phyloP scores from a whole-genome alignment of 1,140 invertebrate species.

The Saccostrea cuccullata region DNA sequence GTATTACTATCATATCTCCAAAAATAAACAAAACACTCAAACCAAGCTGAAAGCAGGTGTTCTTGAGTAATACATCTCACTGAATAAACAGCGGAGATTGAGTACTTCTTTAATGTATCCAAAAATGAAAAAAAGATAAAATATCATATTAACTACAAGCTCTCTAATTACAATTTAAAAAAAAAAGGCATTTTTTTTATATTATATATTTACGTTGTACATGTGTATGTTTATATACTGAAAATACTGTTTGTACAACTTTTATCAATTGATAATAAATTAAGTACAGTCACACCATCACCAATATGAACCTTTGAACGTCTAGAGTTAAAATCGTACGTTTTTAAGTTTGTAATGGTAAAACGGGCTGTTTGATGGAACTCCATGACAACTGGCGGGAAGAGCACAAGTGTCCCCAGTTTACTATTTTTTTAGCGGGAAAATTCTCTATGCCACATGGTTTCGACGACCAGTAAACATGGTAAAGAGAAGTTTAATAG shows the following conservation, averaged over 20 bases:
- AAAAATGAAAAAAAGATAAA: too few relatives aligned
- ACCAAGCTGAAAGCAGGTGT: neutral
- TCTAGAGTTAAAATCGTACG: conserved; percentile 21
- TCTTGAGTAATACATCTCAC: neutral
- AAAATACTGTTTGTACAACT: neutral
- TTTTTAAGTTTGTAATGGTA: neutral
- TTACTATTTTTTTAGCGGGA: too few relatives aligned
- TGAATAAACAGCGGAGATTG: neutral
- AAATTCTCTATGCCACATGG: too few relatives aligned
- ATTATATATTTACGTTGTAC: neutral
- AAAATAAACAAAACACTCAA: neutral
- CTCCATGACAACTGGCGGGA: conserved; percentile 7
- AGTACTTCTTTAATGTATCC: neutral
- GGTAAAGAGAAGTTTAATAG: too few relatives aligned
- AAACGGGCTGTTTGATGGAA: neutral
- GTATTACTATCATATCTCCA: neutral
- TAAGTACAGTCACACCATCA: neutral
- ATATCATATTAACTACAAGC: too few relatives aligned
- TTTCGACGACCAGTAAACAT: too few relatives aligned
- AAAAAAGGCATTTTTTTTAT: neutral
- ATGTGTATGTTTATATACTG: neutral
- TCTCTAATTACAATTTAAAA: neutral
- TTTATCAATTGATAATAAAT: conserved; percentile 18
- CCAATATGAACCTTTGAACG: conserved; percentile 31
- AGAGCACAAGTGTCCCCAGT: neutral